A percentile compares a stretch with the other conserved stretches of the same genome.
These are phyloP conservation scores for Scleropages formosus DNA, from an alignment of 2,797 vertebrate species.

Conservation along the genomic window DNA sequence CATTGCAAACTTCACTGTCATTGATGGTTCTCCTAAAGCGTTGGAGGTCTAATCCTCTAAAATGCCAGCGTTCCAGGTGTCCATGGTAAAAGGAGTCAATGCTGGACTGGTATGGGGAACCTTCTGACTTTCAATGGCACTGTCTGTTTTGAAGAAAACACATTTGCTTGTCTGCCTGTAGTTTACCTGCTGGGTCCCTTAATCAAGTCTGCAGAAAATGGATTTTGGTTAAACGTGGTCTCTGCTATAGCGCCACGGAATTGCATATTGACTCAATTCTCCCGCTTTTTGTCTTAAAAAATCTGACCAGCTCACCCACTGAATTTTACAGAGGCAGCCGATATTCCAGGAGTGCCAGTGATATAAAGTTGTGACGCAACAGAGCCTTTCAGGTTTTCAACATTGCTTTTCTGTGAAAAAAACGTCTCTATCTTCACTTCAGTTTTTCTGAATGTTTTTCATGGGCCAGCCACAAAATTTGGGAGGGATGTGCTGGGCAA, in stretches of 20 bases:
- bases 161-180: constrained; percentile 16
- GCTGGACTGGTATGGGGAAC: constrained; percentile 39
- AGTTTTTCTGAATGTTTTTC: constrained; percentile 49
- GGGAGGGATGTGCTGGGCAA: constrained; percentile 45
- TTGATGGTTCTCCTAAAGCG: constrained; percentile 54
- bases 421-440: constrained; percentile 42
- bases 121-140: constrained; percentile 11
- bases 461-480: constrained; percentile 55
- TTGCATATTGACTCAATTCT: constrained; percentile 24
- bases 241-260: constrained; percentile 20
- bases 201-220: not conserved
- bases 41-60: constrained; percentile 49
- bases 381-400: constrained; percentile 68
- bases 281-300: constrained; percentile 57
- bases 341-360: constrained; percentile 47
- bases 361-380: constrained; percentile 50
- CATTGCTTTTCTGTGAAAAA: constrained; percentile 64
- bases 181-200: constrained; percentile 8
- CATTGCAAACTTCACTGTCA: constrained; percentile 49
- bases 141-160: constrained; percentile 15
- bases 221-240: not conserved
- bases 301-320: constrained; percentile 57
- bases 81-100: constrained; percentile 44
- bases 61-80: constrained; percentile 57
- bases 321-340: constrained; percentile 63